Percentiles rank a stretch among this genome's conserved stretches.
Evolutionary conservation across 2,888 invertebrate species (phyloP).

Genomic region (Amphiduros pacificus): DNA sequence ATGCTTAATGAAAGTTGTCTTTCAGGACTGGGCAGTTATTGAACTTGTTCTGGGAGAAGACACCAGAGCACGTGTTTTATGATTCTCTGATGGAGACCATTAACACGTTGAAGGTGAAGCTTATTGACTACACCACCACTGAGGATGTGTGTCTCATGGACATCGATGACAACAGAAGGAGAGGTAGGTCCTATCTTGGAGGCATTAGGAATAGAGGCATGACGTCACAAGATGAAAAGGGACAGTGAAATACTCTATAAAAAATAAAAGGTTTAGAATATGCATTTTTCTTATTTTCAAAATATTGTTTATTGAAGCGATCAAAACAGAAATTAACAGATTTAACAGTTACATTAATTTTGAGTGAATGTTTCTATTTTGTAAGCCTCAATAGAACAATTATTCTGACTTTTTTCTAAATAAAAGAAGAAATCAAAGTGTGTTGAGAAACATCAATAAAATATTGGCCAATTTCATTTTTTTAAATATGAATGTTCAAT

Average conservation of each 20-base stretch:
- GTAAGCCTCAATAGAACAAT: too few relatives aligned
- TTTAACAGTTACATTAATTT: background rate
- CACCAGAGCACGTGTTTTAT: conserved; percentile 52
- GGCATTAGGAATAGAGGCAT: background rate
- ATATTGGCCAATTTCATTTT: too few relatives aligned
- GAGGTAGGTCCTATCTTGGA: background rate
- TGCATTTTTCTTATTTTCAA: too few relatives aligned
- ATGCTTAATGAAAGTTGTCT: too few relatives aligned
- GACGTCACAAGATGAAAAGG: background rate
- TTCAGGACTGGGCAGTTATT: conserved; percentile 50
- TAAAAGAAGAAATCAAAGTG: too few relatives aligned
- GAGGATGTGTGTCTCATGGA: conserved; percentile 25
- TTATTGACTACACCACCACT: conserved; percentile 31
- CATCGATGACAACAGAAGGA: background rate
- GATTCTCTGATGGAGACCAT: conserved; percentile 37
- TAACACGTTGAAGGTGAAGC: conserved; percentile 23
- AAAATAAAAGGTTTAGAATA: background rate
- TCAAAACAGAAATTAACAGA: background rate
- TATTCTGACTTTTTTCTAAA: too few relatives aligned
- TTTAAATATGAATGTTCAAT: too few relatives aligned
- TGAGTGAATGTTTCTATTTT: too few relatives aligned
- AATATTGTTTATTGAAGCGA: too few relatives aligned
- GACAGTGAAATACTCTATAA: background rate
- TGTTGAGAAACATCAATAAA: too few relatives aligned
- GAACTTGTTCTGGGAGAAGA: conserved; percentile 58